phyloP scores from a whole-genome alignment of 2,113 vertebrate species.

The Himantopus leucocephalus region DNA sequence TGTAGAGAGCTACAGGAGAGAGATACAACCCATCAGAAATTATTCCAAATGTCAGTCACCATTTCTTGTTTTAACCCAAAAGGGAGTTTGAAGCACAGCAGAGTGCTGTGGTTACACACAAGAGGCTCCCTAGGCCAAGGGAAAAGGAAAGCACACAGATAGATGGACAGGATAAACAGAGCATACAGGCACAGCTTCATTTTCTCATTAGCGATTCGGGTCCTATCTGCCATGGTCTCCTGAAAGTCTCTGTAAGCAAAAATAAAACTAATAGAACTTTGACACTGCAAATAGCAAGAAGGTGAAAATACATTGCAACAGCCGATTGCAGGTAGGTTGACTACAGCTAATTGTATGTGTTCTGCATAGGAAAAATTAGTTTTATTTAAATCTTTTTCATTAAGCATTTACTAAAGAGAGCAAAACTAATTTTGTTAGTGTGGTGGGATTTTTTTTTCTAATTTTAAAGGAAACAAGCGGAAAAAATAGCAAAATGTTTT shows the following conservation, averaged over 20 bases:
- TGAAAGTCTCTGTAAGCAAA: background rate
- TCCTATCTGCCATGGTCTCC: background rate
- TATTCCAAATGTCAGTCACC: fast-evolving
- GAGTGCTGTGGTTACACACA: background rate
- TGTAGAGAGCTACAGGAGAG: constrained; percentile 66
- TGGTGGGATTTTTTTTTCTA: background rate
- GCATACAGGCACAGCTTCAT: background rate
- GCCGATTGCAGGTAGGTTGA: background rate
- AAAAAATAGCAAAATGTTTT: background rate
- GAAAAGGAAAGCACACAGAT: background rate
- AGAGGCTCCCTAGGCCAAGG: background rate
- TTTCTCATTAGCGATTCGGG: background rate
- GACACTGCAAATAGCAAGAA: background rate
- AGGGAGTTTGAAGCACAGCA: background rate
- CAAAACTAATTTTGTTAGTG: background rate
- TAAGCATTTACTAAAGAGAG: background rate
- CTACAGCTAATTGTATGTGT: background rate
- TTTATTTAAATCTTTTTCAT: background rate
- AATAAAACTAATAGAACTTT: background rate
- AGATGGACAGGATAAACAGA: background rate
- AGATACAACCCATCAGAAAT: background rate
- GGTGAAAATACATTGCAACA: background rate
- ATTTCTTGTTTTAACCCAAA: background rate
- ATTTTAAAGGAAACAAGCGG: background rate
- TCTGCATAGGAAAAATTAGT: background rate